Evolutionary conservation across 2,797 vertebrate genomes (phyloP), one percentile per base, ranked within the genome.

Genomic region (Eulemur coronatus): DNA sequence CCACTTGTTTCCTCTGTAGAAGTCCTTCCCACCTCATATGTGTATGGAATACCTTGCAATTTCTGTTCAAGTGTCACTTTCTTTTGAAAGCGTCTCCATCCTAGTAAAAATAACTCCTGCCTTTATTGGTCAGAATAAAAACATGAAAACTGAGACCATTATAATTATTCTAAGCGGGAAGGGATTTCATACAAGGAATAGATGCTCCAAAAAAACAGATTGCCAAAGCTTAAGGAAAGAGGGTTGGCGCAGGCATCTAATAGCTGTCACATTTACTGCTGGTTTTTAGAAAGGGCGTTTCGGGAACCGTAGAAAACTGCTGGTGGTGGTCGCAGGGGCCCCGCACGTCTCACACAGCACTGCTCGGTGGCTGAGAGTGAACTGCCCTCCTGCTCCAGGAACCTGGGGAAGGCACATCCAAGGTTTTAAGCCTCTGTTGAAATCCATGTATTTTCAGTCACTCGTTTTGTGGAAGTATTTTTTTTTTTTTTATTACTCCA

Each of bases 211-310:
- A 72, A 63, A 33, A 63, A 30, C 3, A 52, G 38, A 50, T 26
- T 41, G 12, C 15, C 67, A 76, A 76, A 63, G 3, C 12, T 72
- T 8, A 30, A 79, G 65, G 20, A 65, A 84, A 85, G 35, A 84
- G 46, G 6, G 33, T 65, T 8, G 24, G 7, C 0, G 1, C 18
- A 26, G 43, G 24, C 5, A 33, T 35, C 12, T 20, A 9, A 13
- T 65, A 46, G 11, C 50, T 41, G 3, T 33, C 2, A 9, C 1
- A 7, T 4, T 55, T 14, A 26, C 22, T 10, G 7, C 2, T 26
- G 43, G 30, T 26, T 48, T 55, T 61, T 11, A 61, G 73, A 81
- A 63, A 38, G 28, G 3, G 50, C 38, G 18, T 70, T 59, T 81
- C 17, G 50, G 24, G 13, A 86, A 26, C 26, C 59, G 13, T 4